Evolutionary conservation across 2,888 invertebrate genomes (phyloP), one percentile per base, ranked within the genome.

Genomic region (Drosophila sordidula): DNA sequence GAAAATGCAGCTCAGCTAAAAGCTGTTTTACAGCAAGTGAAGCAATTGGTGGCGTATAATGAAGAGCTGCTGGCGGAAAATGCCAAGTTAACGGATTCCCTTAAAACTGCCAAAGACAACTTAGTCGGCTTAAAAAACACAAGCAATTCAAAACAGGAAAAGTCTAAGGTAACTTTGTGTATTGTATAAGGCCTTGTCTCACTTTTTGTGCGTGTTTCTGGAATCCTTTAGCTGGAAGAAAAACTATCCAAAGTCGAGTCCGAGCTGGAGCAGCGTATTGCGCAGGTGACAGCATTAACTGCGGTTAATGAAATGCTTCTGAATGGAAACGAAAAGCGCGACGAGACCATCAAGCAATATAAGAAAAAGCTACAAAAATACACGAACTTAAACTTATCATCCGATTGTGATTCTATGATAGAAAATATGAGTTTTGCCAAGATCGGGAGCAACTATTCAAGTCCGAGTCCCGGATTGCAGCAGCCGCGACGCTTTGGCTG

Each of bases 221-320:
- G 1, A 22, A 11, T 49, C 9, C 45, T 42, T 1, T 5, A 74
- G 74, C 16, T 74, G 9, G 4, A 49, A 14, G 29, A 25, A 3
- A 25, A 41, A 6, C 18, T 47, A 0, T 4, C 1, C 8, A 9
- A 38, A 9, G 16, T 44, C 5, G 9, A 57, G 1, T 1, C 9
- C 8, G 34, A 57, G 3, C 12, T 67, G 16, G 2, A 42, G 22
- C 36, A 54, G 0, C 16, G 22, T 6, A 9, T 26, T 22, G 41
- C 4, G 6, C 44, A 68, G 0, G 8, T 29, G 3, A 14, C 16
- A n/a, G 51, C 32, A 0, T 22, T 72, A 5, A 62, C 38, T 29
- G 34, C 22, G 1, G 6, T 54, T 6, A 72, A 63, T n/a, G 63
- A 68, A 38, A 46, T 74, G 50, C 57, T 72, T 34, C 3, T 50